phyloP scores from a whole-genome alignment of 2,888 invertebrate species.

The Busseola fusca region DNA sequence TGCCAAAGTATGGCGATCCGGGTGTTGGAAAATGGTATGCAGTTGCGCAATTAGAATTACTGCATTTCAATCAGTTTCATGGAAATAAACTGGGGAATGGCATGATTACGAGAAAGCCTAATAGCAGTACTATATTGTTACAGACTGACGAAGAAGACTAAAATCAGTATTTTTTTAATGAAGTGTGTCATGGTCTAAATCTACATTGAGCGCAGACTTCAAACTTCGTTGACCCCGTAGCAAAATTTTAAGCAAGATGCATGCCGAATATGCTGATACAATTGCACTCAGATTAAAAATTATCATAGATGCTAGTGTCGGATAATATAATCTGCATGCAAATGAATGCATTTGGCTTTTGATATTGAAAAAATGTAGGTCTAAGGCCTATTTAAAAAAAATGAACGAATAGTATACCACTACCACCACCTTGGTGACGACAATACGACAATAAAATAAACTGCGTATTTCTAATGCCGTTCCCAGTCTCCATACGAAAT shows the following conservation, averaged over 20 bases:
- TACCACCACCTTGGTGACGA: too few species aligned
- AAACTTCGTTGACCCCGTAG: constrained; percentile 10
- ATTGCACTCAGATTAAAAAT: not conserved
- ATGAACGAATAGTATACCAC: constrained; percentile 2
- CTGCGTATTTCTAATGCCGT: too few species aligned
- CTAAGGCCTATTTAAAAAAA: too few species aligned
- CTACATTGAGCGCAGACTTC: not conserved
- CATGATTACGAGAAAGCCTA: not conserved
- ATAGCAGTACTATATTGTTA: not conserved
- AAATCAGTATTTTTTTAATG: not conserved
- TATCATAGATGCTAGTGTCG: not conserved
- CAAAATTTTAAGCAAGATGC: constrained; percentile 25
- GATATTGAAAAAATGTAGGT: constrained; percentile 45
- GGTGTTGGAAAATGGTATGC: constrained; percentile 28
- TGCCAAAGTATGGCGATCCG: constrained; percentile 39
- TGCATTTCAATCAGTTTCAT: constrained; percentile 19
- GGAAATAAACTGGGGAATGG: not conserved
- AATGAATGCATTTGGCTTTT: constrained; percentile 34
- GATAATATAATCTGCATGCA: constrained; percentile 23
- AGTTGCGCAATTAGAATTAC: constrained; percentile 22
- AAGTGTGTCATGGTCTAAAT: constrained; percentile 1
- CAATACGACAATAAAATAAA: too few species aligned
- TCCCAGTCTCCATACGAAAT: too few species aligned
- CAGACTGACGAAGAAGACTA: not conserved
- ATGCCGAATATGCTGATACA: not conserved